Evolutionary conservation across 2,888 invertebrate species (phyloP), one percentile per base, ranked within the genome.

Genomic region (Allacma fusca): DNA sequence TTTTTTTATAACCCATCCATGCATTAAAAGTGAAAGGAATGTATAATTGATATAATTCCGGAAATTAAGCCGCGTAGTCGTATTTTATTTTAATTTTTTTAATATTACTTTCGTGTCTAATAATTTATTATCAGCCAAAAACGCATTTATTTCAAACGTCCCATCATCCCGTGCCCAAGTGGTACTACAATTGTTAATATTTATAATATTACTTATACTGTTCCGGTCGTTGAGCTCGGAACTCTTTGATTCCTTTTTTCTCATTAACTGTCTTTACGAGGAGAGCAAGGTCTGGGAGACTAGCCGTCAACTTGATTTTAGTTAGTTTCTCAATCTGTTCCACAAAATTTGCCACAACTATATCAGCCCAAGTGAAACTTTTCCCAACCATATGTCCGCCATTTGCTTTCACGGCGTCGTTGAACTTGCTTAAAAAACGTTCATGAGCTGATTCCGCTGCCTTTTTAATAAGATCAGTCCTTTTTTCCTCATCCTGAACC

Each of bases 191-290:
- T n/a, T n/a, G n/a, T n/a, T n/a, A n/a, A n/a, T n/a, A n/a, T n/a
- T n/a, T n/a, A n/a, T n/a, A n/a, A n/a, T n/a, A n/a, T n/a, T n/a
- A n/a, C n/a, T n/a, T n/a, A n/a, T n/a, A n/a, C n/a, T n/a, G n/a
- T n/a, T n/a, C n/a, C n/a, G n/a, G n/a, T n/a, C n/a, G n/a, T n/a
- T n/a, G n/a, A n/a, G n/a, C n/a, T n/a, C n/a, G n/a, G n/a, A n/a
- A 70, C n/a, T 70, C 57, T n/a, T 70, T 70, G 50, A 70, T 70
- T 5, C 70, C 57, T 23, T 40, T 16, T 16, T 7, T 26, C 19
- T 24, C 19, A 21, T 28, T 57, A 29, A 71, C 71, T 4, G 71
- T 71, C 12, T 71, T 5, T 2, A 71, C 23, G 1, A 71, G 29
- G 12, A 23, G 9, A 1, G 19, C 12, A 0, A 71, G 19, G 12